A percentile compares a stretch with the other conserved stretches of the same genome.
Conservation (phyloP, 1,140 invertebrate genomes). For the Zaprionus kolodkinae region DNA sequence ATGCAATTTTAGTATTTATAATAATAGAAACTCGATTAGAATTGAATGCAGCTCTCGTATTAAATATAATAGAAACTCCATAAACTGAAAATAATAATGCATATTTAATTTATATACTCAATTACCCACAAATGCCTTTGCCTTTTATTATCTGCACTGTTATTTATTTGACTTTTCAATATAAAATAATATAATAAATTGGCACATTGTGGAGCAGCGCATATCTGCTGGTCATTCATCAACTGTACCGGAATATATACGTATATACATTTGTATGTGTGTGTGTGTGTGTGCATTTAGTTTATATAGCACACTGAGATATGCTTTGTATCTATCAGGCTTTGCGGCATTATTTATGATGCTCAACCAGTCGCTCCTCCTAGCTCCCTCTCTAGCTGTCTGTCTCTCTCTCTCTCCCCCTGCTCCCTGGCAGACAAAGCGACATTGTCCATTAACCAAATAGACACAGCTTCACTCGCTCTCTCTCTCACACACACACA, state of each 20-base stretch:
- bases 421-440: conserved; percentile 55
- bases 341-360: conserved; percentile 71
- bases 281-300: conserved; percentile 1
- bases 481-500: conserved; percentile 22
- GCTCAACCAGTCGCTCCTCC: conserved; percentile 10
- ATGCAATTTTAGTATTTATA: too few species aligned
- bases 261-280: neutral
- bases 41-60: neutral
- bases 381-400: neutral
- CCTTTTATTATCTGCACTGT: neutral
- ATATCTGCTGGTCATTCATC: conserved; percentile 36
- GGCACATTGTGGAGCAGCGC: neutral
- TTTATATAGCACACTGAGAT: conserved; percentile 18
- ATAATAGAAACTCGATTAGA: too few species aligned
- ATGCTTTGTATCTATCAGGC: conserved; percentile 45
- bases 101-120: neutral
- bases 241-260: conserved; percentile 30
- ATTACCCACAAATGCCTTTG: neutral
- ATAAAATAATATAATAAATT: conserved; percentile 32
- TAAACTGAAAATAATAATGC: neutral
- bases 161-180: conserved; percentile 10
- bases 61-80: neutral
- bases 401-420: neutral
- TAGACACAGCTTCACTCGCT: conserved; percentile 43
- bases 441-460: conserved; percentile 76